A percentile compares a stretch with the other conserved stretches of the same genome.
Evolutionary conservation across 2,888 invertebrate species (phyloP).

Genomic region (Amiota mariae): DNA sequence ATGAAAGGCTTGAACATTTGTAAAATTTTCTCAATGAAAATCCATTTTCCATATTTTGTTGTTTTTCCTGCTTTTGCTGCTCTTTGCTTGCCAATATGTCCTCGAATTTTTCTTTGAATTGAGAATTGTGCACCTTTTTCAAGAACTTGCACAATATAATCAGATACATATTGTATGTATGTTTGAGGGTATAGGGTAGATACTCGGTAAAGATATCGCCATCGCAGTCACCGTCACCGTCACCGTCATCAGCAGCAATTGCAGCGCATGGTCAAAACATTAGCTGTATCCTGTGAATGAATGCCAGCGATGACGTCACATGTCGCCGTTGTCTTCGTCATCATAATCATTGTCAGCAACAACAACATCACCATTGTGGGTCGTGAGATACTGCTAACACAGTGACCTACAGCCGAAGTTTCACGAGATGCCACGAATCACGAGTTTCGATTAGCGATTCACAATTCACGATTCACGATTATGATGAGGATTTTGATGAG

Average conservation of each 20-base stretch:
- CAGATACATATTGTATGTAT: no score
- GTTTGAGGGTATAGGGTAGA: no score
- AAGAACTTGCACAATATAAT: background rate
- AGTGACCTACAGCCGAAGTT: background rate
- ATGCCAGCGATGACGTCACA: slow-evolving; percentile 70
- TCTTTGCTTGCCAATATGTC: background rate
- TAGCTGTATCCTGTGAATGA: slow-evolving; percentile 69
- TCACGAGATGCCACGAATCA: no score
- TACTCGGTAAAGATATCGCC: no score
- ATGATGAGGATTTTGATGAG: background rate
- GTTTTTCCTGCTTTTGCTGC: background rate
- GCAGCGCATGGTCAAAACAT: slow-evolving; percentile 29
- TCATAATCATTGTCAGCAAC: no score
- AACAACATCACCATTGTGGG: slow-evolving; percentile 31
- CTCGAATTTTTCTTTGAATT: slow-evolving; percentile 1
- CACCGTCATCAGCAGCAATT: background rate
- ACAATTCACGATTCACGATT: no score
- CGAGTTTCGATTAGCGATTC: no score
- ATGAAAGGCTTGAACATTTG: slow-evolving; percentile 1
- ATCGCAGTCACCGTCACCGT: no score
- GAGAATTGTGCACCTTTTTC: slow-evolving; percentile 36
- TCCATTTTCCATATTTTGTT: slow-evolving; percentile 38
- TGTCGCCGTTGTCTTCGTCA: slow-evolving; percentile 29
- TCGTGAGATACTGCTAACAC: background rate
- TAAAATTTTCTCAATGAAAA: slow-evolving; percentile 57